Percentiles rank a stretch among this genome's conserved stretches.
Conservation (phyloP, 2,888 invertebrate species). For the Stenoptilia bipunctidactyla region DNA sequence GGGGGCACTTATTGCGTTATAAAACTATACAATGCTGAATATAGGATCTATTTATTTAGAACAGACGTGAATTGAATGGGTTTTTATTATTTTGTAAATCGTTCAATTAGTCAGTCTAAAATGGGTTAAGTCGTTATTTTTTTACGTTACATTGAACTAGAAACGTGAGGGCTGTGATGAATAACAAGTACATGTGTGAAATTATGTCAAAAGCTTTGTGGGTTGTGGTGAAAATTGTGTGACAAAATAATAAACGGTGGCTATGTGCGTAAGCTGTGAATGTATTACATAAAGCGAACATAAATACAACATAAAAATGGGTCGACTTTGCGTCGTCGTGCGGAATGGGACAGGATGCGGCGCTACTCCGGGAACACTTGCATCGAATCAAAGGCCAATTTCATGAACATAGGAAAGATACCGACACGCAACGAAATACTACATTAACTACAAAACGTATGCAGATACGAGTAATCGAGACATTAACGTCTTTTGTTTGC, state of each 20-base stretch:
- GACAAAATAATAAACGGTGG: constrained; percentile 1
- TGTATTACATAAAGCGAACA: constrained; percentile 20
- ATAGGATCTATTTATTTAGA: too few species aligned
- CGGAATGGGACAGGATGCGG: constrained; percentile 29
- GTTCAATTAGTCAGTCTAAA: too few species aligned
- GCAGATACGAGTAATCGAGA: constrained; percentile 11
- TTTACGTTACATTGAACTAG: too few species aligned
- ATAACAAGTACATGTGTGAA: too few species aligned
- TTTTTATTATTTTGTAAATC: too few species aligned
- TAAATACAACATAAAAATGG: constrained; percentile 39
- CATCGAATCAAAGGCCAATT: background rate
- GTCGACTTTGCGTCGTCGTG: constrained; percentile 61
- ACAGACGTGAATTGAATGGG: too few species aligned
- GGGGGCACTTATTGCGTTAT: too few species aligned
- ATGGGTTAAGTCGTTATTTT: too few species aligned
- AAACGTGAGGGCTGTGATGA: too few species aligned
- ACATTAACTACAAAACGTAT: constrained; percentile 7
- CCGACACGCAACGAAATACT: background rate
- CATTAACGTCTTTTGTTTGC: constrained; percentile 22
- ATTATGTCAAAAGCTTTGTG: too few species aligned
- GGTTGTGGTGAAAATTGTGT: background rate
- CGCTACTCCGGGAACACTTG: constrained; percentile 14
- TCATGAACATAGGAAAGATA: background rate
- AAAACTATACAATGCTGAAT: too few species aligned
- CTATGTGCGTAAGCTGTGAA: constrained; percentile 25